Conservation (phyloP, 2,888 invertebrate genomes). For the Tetranychus truncatus region DNA sequence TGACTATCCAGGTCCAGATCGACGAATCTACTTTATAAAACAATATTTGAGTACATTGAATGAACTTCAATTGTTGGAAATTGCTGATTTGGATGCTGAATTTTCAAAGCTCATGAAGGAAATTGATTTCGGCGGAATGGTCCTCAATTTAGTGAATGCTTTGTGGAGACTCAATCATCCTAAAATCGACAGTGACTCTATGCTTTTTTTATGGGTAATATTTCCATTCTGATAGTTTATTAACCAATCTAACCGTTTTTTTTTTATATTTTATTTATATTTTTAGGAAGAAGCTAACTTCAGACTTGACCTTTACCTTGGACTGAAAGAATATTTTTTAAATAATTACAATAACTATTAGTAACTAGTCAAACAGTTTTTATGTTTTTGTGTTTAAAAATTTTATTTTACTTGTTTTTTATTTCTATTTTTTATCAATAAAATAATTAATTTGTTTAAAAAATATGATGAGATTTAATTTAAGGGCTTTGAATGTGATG, state of each 20-base stretch:
- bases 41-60: not conserved
- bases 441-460: not conserved
- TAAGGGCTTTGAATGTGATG: not conserved
- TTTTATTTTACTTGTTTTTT: too few species aligned
- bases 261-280: not conserved
- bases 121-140: not conserved
- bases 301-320: not conserved
- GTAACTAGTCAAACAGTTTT: too few species aligned
- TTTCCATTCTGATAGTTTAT: too few species aligned
- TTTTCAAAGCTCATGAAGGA: not conserved
- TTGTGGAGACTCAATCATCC: not conserved
- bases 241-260: not conserved
- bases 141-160: not conserved
- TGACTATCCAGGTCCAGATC: not conserved
- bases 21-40: not conserved
- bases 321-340: not conserved
- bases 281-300: not conserved
- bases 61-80: not conserved
- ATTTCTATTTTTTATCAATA: too few species aligned
- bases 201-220: not conserved
- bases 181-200: not conserved
- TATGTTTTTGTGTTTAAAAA: too few species aligned
- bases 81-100: not conserved
- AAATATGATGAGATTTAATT: not conserved
- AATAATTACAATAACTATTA: not conserved